Evolutionary conservation across 2,797 vertebrate genomes (phyloP), one percentile per base, ranked within the genome.

Genomic region (Pachyuromys duprasi): DNA sequence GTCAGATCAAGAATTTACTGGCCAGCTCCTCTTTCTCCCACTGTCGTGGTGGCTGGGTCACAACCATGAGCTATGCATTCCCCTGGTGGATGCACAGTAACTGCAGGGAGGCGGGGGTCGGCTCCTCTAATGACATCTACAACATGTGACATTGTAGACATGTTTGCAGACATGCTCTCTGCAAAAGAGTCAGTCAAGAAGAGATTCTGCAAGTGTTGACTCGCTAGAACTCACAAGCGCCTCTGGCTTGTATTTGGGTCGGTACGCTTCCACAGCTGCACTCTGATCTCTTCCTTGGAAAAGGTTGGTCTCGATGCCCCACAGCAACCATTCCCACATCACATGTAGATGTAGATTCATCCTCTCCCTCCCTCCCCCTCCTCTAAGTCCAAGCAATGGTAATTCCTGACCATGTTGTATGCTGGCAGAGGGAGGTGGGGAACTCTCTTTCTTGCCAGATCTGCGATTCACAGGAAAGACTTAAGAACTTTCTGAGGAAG

Each of bases 401-500:
- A 24, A 79, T 67, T 42, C 88, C 92, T 91, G 60, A 17, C n/a
- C 20, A 28, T 80, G 33, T 53, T 84, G 20, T 69, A 65, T 70
- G 75, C 53, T 72, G 65, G 28, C 13, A 8, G 17, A 31, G 69
- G 55, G 24, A 18, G 2, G 22, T 45, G 57, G 62, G 17, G 39
- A 22, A 57, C 28, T 65, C 63, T 93, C 33, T 57, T 91, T 26
- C 60, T 86, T 63, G 33, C 74, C 63, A 75, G 22, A 90, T 70
- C 78, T 65, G 36, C 22, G 6, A 81, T 31, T 53, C 9, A 75
- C 53, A 95, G 24, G 70, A 72, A 92, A 86, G n/a, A 86, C 33
- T 83, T 20, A 80, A 96, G 91, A 92, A 87, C 49, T 94, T 94
- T 86, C 90, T 93, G 74, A 92, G 93, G 75, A 89, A 82, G 86